phyloP scores from a whole-genome alignment of 2,113 vertebrate species.

The Elachura formosa region DNA sequence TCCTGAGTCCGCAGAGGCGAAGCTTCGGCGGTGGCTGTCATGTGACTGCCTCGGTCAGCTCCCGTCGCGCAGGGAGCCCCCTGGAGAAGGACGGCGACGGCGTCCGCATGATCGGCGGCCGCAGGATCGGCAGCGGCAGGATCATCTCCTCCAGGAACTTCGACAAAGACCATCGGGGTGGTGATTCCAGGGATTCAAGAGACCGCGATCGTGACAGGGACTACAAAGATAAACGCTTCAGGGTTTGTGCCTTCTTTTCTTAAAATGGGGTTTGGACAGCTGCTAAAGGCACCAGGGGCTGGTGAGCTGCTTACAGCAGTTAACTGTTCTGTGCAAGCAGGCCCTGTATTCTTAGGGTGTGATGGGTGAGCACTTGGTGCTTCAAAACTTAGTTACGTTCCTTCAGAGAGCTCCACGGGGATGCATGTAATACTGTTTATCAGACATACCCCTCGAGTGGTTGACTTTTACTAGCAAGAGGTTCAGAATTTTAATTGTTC shows the following conservation, averaged over 20 bases:
- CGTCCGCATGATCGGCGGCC: constrained; percentile 81
- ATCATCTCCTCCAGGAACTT: constrained; percentile 88
- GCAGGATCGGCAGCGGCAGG: constrained; percentile 92
- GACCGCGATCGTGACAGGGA: constrained; percentile 87
- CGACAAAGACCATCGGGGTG: constrained; percentile 84
- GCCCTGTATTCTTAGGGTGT: neutral
- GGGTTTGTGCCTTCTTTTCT: constrained; percentile 75
- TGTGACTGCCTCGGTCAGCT: constrained; percentile 74
- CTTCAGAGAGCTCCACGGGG: neutral
- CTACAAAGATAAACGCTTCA: constrained; percentile 94
- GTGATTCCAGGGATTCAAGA: constrained; percentile 64
- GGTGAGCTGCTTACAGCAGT: neutral
- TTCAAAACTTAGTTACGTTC: neutral
- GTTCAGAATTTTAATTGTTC: neutral
- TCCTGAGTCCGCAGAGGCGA: constrained; percentile 93
- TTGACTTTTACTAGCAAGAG: neutral
- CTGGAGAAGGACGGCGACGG: constrained; percentile 92
- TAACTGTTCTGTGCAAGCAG: neutral
- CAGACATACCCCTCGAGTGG: neutral
- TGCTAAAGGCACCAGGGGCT: neutral
- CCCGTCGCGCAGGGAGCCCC: constrained; percentile 85
- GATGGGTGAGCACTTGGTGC: neutral
- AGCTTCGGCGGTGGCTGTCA: constrained; percentile 97
- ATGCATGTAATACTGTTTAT: neutral
- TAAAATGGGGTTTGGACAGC: no score